A percentile compares a stretch with the other conserved stretches of the same genome.
Evolutionary conservation across 2,113 vertebrate species (phyloP).

Genomic region (Ictalurus punctatus): DNA sequence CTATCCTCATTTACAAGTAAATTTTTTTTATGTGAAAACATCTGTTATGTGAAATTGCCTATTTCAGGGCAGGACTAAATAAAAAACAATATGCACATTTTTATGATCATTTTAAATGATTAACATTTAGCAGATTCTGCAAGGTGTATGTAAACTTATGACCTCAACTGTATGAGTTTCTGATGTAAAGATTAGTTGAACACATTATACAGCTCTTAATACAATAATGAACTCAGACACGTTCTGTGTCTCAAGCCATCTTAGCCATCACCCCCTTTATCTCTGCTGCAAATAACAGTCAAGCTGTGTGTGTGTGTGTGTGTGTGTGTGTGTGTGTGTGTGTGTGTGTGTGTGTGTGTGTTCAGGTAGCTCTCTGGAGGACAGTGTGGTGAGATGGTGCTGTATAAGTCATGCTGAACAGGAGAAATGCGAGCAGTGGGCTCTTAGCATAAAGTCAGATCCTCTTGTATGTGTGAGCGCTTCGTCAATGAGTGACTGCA

Average conservation of each 20-base stretch:
- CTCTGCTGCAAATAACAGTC: neutral
- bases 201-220: neutral
- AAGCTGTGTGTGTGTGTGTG: conserved; percentile 11
- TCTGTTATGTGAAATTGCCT: no score
- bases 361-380: conserved; percentile 85
- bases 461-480: conserved; percentile 83
- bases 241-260: neutral
- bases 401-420: conserved; percentile 85
- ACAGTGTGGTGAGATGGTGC: conserved; percentile 89
- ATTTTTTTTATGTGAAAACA: neutral
- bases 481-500: conserved; percentile 79
- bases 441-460: conserved; percentile 81
- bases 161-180: neutral
- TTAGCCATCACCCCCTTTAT: neutral
- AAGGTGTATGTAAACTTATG: no score
- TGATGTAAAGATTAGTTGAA: neutral
- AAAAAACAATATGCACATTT: no score
- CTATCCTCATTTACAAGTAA: neutral
- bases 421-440: conserved; percentile 87
- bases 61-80: no score
- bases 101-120: no score
- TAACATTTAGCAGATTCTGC: no score
- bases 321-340: conserved; percentile 9
- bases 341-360: conserved; percentile 5
- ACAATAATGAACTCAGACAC: neutral